Evolutionary conservation across 2,888 invertebrate genomes (phyloP).

Genomic region (Dione juno): DNA sequence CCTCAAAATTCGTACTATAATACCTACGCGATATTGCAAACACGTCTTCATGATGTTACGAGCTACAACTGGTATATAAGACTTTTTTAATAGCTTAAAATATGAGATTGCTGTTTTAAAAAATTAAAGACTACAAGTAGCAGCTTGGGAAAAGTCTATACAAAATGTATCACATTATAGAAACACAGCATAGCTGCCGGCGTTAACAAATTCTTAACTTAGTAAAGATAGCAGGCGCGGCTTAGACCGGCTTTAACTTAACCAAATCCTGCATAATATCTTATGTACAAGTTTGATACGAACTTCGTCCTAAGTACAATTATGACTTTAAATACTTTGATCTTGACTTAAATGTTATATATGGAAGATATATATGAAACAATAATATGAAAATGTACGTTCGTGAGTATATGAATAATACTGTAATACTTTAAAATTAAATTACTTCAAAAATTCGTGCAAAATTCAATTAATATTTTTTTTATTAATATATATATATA

Average conservation of each 20-base stretch:
- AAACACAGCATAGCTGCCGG: slow-evolving; percentile 51
- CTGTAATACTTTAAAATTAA: too few relatives aligned
- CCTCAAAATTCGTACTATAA: too few relatives aligned
- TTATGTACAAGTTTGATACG: slow-evolving; percentile 44
- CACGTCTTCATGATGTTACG: too few relatives aligned
- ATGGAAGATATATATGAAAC: background rate
- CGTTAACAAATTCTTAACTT: slow-evolving; percentile 69
- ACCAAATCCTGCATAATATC: slow-evolving; percentile 51
- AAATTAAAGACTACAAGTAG: background rate
- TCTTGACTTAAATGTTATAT: slow-evolving; percentile 17
- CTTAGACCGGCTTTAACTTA: slow-evolving; percentile 64
- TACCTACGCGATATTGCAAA: too few relatives aligned
- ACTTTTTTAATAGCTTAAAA: background rate
- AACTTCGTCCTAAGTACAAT: slow-evolving; percentile 38
- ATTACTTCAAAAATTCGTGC: too few relatives aligned
- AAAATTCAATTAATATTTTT: too few relatives aligned
- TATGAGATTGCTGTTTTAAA: background rate
- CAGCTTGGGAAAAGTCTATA: background rate
- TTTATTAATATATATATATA: too few relatives aligned
- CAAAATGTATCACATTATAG: slow-evolving; percentile 18
- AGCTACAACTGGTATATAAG: too few relatives aligned
- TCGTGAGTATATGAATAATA: background rate
- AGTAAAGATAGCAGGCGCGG: slow-evolving; percentile 65
- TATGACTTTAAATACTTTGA: slow-evolving; percentile 38
- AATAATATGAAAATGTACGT: background rate